Percentiles rank a stretch among this genome's conserved stretches.
phyloP scores from a whole-genome alignment of 2,113 vertebrate genomes.

The Mirza zaza region DNA sequence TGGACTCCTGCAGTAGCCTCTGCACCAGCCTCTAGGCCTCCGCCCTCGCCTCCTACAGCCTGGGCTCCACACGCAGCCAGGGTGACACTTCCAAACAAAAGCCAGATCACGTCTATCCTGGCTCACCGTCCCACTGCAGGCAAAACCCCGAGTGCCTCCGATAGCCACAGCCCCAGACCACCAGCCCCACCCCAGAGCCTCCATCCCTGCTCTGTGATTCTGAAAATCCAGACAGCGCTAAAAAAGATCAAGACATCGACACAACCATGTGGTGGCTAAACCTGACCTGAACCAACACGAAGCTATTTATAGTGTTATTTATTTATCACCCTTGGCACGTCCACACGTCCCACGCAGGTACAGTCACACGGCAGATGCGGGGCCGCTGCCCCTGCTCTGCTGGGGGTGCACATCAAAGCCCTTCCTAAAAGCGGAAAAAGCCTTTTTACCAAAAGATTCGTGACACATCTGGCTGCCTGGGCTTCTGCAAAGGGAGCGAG shows the following conservation, averaged over 20 bases:
- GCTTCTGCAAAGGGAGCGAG: neutral
- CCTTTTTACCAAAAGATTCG: neutral
- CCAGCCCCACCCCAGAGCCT: neutral
- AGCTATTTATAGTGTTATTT: neutral
- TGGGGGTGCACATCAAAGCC: neutral
- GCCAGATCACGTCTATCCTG: neutral
- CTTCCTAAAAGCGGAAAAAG: neutral
- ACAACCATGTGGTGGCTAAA: neutral
- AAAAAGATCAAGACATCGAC: neutral
- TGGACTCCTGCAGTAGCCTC: neutral
- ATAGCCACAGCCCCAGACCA: neutral
- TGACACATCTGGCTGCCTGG: neutral
- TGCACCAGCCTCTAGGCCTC: neutral
- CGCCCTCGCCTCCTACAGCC: neutral
- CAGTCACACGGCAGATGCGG: fast-evolving
- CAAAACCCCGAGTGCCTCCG: neutral
- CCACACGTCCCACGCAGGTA: neutral
- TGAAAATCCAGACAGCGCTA: neutral
- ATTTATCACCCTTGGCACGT: neutral
- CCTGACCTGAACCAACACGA: neutral
- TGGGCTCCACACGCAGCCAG: neutral
- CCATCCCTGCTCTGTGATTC: neutral
- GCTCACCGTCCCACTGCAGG: neutral
- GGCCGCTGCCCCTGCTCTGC: too few relatives aligned
- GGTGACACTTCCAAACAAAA: neutral